A percentile compares a stretch with the other conserved stretches of the same genome.
These are phyloP conservation scores for Spinus olivaceus DNA, from an alignment of 2,797 vertebrate genomes.

Conservation along the genomic window DNA sequence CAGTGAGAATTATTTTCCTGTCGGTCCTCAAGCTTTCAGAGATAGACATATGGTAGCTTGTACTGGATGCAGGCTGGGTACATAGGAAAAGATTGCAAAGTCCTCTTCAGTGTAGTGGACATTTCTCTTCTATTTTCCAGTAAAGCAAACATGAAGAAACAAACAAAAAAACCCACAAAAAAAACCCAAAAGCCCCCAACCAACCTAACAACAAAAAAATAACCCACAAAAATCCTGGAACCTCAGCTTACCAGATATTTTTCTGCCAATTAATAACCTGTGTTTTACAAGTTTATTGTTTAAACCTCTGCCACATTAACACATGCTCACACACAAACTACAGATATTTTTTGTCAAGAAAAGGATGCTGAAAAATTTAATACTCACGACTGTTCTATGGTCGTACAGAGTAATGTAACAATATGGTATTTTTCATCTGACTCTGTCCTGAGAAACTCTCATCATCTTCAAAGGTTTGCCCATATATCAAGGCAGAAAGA, in stretches of 20 bases:
- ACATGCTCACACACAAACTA: background rate
- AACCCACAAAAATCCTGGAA: background rate
- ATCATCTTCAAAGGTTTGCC: background rate
- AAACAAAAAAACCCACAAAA: background rate
- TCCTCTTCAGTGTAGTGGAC: background rate
- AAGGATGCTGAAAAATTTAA: background rate
- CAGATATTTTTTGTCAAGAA: background rate
- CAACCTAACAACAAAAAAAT: background rate
- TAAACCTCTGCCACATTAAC: background rate
- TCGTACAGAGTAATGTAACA: background rate
- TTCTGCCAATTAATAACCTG: background rate
- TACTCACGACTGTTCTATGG: rapidly evolving
- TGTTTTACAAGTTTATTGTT: background rate
- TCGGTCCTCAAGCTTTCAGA: background rate
- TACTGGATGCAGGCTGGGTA: background rate
- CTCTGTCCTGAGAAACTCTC: background rate
- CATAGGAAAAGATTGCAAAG: background rate
- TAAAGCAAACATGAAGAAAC: background rate
- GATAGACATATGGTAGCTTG: background rate
- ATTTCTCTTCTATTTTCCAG: background rate
- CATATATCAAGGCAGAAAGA: background rate
- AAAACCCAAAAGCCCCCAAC: background rate
- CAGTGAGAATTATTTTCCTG: background rate
- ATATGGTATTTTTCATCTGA: background rate
- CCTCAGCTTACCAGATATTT: background rate